phyloP scores from a whole-genome alignment of 2,888 invertebrate species.

The Brassicogethes aeneus region DNA sequence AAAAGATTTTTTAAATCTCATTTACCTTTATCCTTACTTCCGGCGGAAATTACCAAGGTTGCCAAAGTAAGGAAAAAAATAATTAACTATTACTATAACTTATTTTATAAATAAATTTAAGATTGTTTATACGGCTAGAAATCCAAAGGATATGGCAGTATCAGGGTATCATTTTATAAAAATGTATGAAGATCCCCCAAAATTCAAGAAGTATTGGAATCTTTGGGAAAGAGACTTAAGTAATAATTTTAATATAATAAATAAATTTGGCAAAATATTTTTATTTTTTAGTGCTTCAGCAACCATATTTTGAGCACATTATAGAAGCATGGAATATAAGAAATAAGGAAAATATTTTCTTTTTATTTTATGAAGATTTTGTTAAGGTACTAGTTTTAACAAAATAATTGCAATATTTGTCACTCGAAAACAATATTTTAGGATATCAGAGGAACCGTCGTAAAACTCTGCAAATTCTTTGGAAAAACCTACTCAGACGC shows the following conservation, averaged over 20 bases:
- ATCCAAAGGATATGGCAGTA: slow-evolving; percentile 73
- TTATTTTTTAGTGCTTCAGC: not conserved
- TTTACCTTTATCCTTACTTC: slow-evolving; percentile 61
- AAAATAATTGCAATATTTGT: not conserved
- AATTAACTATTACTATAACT: not conserved
- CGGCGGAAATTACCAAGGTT: slow-evolving; percentile 46
- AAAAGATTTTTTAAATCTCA: slow-evolving; percentile 60
- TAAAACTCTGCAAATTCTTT: slow-evolving; percentile 52
- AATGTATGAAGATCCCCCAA: slow-evolving; percentile 20
- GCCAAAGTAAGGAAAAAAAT: slow-evolving; percentile 36
- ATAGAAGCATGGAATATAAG: slow-evolving; percentile 60
- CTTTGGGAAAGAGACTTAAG: not conserved
- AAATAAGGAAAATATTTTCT: slow-evolving; percentile 55
- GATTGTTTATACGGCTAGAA: slow-evolving; percentile 70
- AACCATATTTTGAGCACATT: slow-evolving; percentile 64
- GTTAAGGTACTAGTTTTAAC: slow-evolving; percentile 41
- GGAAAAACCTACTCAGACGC: slow-evolving; percentile 33
- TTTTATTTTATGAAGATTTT: slow-evolving; percentile 68
- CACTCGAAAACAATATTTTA: slow-evolving; percentile 21
- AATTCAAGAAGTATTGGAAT: not conserved
- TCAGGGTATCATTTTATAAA: slow-evolving; percentile 62
- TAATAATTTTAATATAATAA: too few species aligned
- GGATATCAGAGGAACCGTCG: slow-evolving; percentile 52
- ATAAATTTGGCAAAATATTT: too few species aligned
- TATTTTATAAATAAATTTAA: slow-evolving; percentile 27